Conservation (phyloP, 2,113 vertebrate genomes). For the Sialia sialis region DNA sequence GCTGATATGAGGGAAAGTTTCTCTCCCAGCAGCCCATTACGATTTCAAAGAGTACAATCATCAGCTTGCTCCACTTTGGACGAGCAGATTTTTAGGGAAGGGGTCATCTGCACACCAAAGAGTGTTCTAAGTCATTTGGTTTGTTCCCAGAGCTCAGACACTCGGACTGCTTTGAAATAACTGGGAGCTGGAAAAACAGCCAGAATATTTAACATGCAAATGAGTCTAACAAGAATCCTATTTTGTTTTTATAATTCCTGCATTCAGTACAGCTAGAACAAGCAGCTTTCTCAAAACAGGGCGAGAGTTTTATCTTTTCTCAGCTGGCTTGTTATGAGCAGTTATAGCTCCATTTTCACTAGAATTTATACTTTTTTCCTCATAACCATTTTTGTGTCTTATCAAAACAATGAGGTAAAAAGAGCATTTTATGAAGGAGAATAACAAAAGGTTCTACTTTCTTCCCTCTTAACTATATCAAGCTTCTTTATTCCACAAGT, state of each 20-base stretch:
- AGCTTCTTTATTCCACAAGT: neutral
- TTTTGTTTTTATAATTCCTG: conserved; percentile 57
- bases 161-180: conserved; percentile 46
- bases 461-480: neutral
- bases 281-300: conserved; percentile 14
- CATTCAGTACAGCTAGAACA: neutral
- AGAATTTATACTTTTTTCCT: neutral
- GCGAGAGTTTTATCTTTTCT: neutral
- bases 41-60: conserved; percentile 33
- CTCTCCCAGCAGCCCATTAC: neutral
- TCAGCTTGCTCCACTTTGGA: neutral
- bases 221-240: conserved; percentile 9
- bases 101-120: conserved; percentile 61
- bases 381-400: neutral
- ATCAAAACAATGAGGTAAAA: neutral
- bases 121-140: neutral
- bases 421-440: neutral
- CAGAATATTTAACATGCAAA: conserved; percentile 55
- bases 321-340: neutral
- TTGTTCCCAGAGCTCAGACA: conserved; percentile 47
- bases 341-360: neutral
- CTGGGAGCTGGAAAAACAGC: conserved; percentile 45
- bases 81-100: conserved; percentile 33
- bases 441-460: neutral
- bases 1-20: neutral